Conservation (phyloP, 2,113 vertebrate species). For the Corythornis cristatus region DNA sequence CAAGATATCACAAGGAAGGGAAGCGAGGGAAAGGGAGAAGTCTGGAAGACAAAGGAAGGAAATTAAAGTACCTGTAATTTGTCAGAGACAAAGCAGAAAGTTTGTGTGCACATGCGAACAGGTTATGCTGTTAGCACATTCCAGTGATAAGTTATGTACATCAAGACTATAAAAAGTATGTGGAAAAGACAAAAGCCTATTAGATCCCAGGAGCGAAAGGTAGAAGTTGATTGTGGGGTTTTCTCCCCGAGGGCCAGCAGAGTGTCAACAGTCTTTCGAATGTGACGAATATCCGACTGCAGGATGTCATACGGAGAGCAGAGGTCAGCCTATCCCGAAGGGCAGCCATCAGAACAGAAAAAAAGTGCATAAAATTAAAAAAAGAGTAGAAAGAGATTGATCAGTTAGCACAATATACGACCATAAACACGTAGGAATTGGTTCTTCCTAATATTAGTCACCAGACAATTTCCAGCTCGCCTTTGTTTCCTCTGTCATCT, state of each 20-base stretch:
- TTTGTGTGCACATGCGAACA: constrained; percentile 68
- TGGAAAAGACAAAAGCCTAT: constrained; percentile 93
- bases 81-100: constrained; percentile 69
- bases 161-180: constrained; percentile 88
- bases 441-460: constrained; percentile 1
- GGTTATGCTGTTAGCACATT: constrained; percentile 85
- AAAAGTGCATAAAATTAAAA: constrained; percentile 82
- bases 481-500: neutral
- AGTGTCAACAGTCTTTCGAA: constrained; percentile 84
- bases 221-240: constrained; percentile 82
- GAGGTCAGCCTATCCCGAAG: constrained; percentile 87
- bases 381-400: constrained; percentile 67
- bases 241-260: constrained; percentile 86
- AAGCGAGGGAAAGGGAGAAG: constrained; percentile 49
- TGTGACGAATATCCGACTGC: constrained; percentile 88
- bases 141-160: constrained; percentile 91
- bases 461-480: neutral
- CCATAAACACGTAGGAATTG: constrained; percentile 48
- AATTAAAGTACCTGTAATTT: constrained; percentile 68
- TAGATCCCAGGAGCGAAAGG: constrained; percentile 92
- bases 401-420: constrained; percentile 69
- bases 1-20: constrained; percentile 45
- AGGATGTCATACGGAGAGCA: constrained; percentile 95
- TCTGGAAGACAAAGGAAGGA: constrained; percentile 61
- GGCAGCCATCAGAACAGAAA: constrained; percentile 80